Percentiles rank a stretch among this genome's conserved stretches.
phyloP scores from a whole-genome alignment of 1,140 invertebrate genomes.

The Cheumatopsyche charites region DNA sequence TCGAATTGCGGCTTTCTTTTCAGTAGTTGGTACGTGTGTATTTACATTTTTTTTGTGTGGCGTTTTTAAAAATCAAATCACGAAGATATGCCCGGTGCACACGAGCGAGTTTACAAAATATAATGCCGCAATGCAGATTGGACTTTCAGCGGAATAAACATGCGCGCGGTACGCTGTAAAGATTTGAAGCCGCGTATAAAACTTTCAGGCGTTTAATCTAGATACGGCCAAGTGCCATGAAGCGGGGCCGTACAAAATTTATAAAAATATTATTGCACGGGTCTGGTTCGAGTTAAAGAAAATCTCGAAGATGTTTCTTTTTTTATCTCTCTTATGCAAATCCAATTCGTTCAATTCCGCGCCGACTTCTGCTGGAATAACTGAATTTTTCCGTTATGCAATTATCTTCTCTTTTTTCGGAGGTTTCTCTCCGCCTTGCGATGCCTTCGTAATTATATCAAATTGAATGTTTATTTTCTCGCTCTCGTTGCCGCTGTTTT shows the following conservation, averaged over 20 bases:
- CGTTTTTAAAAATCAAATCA: not conserved
- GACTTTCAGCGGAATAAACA: conserved; percentile 18
- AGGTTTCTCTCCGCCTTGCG: not conserved
- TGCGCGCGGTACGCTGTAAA: conserved; percentile 1
- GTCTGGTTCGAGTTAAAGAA: not conserved
- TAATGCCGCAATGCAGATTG: conserved; percentile 25
- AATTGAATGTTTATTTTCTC: too few species aligned
- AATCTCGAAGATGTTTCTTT: conserved; percentile 14
- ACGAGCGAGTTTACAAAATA: not conserved
- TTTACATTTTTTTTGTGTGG: too few species aligned
- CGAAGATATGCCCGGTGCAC: conserved; percentile 7
- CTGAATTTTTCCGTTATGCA: conserved; percentile 15
- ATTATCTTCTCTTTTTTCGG: conserved; percentile 1
- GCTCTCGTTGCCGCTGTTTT: too few species aligned
- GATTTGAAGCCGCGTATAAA: not conserved
- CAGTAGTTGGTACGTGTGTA: too few species aligned
- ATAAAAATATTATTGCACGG: too few species aligned
- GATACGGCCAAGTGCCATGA: too few species aligned
- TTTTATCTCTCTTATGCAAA: conserved; percentile 8
- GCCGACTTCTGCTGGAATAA: not conserved
- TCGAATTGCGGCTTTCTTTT: too few species aligned
- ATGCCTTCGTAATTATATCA: too few species aligned
- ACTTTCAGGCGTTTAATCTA: conserved; percentile 9
- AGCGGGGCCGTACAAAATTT: too few species aligned
- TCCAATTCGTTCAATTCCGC: conserved; percentile 15